Evolutionary conservation across 2,888 invertebrate species (phyloP).

Genomic region (Loripinus fragilis): DNA sequence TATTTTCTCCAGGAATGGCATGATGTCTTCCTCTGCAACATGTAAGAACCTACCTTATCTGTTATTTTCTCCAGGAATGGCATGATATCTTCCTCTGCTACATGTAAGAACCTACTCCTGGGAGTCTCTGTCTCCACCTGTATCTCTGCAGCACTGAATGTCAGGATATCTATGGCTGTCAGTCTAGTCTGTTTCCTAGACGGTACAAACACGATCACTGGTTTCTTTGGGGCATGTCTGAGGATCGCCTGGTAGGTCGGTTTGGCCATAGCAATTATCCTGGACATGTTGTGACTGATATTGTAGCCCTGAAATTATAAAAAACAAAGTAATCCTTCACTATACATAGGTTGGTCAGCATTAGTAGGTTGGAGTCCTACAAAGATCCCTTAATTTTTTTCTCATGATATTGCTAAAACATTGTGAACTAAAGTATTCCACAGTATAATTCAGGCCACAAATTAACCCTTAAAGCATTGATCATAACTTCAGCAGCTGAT

Average conservation of each 20-base stretch:
- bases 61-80: conserved; percentile 94
- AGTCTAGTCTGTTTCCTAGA: conserved; percentile 95
- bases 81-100: conserved; percentile 90
- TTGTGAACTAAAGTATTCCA: no score
- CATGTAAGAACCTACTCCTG: conserved; percentile 94
- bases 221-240: conserved; percentile 84
- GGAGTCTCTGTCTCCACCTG: conserved; percentile 90
- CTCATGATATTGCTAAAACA: no score
- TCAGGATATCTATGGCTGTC: conserved; percentile 98
- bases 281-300: conserved; percentile 97
- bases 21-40: conserved; percentile 90
- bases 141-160: conserved; percentile 95
- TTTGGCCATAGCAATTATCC: conserved; percentile 98
- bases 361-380: no score
- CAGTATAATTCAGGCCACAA: no score
- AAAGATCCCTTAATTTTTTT: no score
- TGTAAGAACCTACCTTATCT: conserved; percentile 90
- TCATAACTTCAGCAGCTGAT: no score
- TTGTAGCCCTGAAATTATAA: conserved; percentile 91
- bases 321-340: no score
- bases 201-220: conserved; percentile 83
- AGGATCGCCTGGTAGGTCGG: conserved; percentile 97
- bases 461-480: no score
- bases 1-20: conserved; percentile 94
- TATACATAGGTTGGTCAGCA: no score